Conservation (phyloP, 2,113 vertebrate genomes). For the Rhinogobius similis region DNA sequence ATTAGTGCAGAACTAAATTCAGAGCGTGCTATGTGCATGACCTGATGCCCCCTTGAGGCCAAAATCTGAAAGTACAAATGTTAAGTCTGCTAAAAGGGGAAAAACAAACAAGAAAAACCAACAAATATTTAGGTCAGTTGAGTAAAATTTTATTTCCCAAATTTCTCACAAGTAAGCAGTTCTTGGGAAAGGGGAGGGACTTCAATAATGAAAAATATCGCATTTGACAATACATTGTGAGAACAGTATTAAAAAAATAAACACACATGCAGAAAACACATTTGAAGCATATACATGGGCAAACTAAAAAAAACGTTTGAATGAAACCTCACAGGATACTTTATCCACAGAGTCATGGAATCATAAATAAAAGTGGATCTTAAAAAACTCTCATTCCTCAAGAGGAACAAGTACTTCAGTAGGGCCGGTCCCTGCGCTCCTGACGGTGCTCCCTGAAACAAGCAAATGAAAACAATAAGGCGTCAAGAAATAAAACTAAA, state of each 20-base stretch:
- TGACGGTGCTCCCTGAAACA: constrained; percentile 86
- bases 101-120: background rate
- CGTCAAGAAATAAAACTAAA: too few species aligned
- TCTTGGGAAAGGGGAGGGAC: constrained; percentile 39
- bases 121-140: constrained; percentile 39
- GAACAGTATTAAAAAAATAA: constrained; percentile 54
- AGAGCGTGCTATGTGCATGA: too few species aligned
- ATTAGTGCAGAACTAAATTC: too few species aligned
- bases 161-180: constrained; percentile 48
- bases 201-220: constrained; percentile 47
- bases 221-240: constrained; percentile 64
- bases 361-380: constrained; percentile 94
- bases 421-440: constrained; percentile 90
- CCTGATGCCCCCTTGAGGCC: background rate
- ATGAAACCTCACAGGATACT: constrained; percentile 59
- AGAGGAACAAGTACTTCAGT: constrained; percentile 80
- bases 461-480: background rate
- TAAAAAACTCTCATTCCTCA: constrained; percentile 93
- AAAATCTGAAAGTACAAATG: background rate
- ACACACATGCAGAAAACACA: constrained; percentile 62
- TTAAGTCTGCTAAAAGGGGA: background rate
- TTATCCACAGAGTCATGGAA: constrained; percentile 81
- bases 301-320: constrained; percentile 49
- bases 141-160: constrained; percentile 74
- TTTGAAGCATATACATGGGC: constrained; percentile 47